These are phyloP conservation scores for Drosophila sturtevanti DNA, from an alignment of 1,140 invertebrate genomes.

Conservation along the genomic window DNA sequence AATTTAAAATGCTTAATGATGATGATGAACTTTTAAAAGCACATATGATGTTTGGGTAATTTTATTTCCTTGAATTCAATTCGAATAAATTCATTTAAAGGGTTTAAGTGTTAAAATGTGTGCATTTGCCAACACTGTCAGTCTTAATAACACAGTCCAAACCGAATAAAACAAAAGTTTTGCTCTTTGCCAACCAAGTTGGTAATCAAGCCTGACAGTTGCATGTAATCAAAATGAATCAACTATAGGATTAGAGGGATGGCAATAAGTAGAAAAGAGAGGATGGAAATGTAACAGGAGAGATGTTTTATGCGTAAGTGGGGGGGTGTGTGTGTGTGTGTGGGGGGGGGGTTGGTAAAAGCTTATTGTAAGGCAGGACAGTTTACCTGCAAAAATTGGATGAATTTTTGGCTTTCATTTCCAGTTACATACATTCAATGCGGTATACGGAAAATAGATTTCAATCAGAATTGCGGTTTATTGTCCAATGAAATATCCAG, in stretches of 20 bases:
- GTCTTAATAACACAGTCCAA: slow-evolving; percentile 62
- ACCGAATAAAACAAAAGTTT: slow-evolving; percentile 70
- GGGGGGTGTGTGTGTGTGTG: too few relatives aligned
- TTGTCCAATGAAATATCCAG: slow-evolving; percentile 39
- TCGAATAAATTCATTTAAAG: too few relatives aligned
- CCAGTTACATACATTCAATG: background rate
- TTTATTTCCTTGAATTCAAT: too few relatives aligned
- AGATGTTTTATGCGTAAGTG: too few relatives aligned
- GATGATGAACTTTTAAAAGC: too few relatives aligned
- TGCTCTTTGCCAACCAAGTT: slow-evolving; percentile 41
- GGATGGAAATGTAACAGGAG: too few relatives aligned
- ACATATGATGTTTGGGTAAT: too few relatives aligned
- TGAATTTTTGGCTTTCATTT: background rate
- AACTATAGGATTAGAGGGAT: background rate
- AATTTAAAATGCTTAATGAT: too few relatives aligned
- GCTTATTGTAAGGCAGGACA: background rate
- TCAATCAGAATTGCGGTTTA: slow-evolving; percentile 62
- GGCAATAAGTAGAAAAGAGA: background rate
- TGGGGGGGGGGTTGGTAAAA: too few relatives aligned
- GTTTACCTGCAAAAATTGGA: background rate
- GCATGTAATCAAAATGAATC: slow-evolving; percentile 4
- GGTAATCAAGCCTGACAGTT: slow-evolving; percentile 58
- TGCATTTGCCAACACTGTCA: slow-evolving; percentile 54
- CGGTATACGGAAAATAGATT: slow-evolving; percentile 39
- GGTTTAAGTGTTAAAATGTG: slow-evolving; percentile 47